These are phyloP conservation scores for Helicoverpa armigera DNA, from an alignment of 1,140 invertebrate species.

Conservation along the genomic window DNA sequence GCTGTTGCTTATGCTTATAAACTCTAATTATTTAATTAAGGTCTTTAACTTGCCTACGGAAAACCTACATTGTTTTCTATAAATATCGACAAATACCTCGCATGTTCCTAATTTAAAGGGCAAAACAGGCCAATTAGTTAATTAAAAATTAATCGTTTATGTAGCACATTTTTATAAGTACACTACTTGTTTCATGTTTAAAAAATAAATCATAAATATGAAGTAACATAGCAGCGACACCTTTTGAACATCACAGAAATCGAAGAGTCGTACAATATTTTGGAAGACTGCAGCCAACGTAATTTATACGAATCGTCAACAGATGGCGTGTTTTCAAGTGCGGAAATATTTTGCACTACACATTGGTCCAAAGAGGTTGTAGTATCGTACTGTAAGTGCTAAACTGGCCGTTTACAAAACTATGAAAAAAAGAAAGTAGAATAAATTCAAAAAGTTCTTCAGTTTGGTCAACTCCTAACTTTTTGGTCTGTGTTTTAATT, in stretches of 20 bases:
- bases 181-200: too few species aligned
- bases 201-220: too few species aligned
- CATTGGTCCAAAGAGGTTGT: not conserved
- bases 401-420: not conserved
- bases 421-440: not conserved
- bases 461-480: not conserved
- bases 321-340: not conserved
- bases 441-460: too few species aligned
- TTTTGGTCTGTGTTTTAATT: not conserved
- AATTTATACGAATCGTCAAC: not conserved
- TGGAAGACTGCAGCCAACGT: not conserved
- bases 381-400: not conserved
- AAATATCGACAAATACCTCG: too few species aligned
- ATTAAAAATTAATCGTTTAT: too few species aligned
- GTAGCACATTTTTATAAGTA: too few species aligned
- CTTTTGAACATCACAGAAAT: too few species aligned
- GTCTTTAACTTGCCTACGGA: not conserved
- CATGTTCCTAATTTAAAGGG: too few species aligned
- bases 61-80: too few species aligned
- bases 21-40: not conserved
- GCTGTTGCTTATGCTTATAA: conserved; percentile 18
- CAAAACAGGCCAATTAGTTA: too few species aligned
- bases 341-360: not conserved
- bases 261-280: too few species aligned
- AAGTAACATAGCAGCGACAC: too few species aligned